These are phyloP conservation scores for Campylomormyrus numenius DNA, from an alignment of 2,113 vertebrate genomes.

Conservation along the genomic window DNA sequence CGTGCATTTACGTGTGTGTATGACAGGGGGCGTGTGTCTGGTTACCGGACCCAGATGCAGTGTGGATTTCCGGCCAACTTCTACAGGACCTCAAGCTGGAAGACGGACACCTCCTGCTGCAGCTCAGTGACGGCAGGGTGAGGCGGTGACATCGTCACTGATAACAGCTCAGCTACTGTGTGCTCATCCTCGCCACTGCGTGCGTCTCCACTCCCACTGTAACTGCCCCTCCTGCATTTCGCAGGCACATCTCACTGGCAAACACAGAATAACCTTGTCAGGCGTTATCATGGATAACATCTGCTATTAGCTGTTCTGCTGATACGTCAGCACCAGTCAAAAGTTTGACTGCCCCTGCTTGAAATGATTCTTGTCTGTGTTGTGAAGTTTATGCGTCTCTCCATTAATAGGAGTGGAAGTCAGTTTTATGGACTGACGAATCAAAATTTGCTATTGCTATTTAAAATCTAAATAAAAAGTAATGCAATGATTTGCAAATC, in stretches of 20 bases:
- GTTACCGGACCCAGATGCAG: constrained; percentile 58
- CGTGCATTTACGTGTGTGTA: background rate
- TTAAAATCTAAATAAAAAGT: background rate
- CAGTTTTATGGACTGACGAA: background rate
- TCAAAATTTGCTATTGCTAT: background rate
- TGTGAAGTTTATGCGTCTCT: background rate
- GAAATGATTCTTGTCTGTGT: background rate
- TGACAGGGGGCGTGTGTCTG: constrained; percentile 63
- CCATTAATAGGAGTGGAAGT: background rate
- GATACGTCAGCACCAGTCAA: background rate
- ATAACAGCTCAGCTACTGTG: background rate
- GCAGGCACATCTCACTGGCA: background rate
- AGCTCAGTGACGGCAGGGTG: constrained; percentile 58
- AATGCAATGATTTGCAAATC: background rate
- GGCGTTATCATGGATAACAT: background rate
- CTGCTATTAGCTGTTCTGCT: background rate
- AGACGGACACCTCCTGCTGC: constrained; percentile 46
- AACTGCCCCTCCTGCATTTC: background rate
- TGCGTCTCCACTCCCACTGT: background rate
- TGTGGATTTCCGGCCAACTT: constrained; percentile 63
- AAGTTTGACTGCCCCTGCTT: background rate
- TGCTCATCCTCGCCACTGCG: background rate
- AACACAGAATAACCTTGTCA: background rate
- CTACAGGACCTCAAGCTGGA: constrained; percentile 53
- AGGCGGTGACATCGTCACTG: constrained; percentile 1